Conservation (phyloP, 2,113 vertebrate species). For the Pomatostomus ruficeps region DNA sequence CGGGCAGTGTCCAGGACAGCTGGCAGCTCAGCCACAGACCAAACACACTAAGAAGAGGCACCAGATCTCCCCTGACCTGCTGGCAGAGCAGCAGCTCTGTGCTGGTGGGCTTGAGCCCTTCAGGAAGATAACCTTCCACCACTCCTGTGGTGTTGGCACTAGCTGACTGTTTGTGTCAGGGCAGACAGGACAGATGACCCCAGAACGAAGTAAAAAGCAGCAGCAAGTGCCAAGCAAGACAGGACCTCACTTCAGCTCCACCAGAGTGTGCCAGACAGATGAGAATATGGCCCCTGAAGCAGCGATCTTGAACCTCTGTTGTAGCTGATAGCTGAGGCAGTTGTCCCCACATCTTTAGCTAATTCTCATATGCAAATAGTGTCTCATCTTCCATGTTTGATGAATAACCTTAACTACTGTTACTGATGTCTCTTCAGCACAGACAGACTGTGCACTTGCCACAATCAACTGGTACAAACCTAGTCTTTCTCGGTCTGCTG, state of each 20-base stretch:
- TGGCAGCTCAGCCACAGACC: not conserved
- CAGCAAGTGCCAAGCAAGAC: not conserved
- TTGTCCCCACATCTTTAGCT: not conserved
- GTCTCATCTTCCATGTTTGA: not conserved
- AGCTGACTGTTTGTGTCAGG: not conserved
- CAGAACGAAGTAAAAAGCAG: not conserved
- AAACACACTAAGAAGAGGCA: not conserved
- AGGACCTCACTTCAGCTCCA: not conserved
- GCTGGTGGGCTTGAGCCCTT: not conserved
- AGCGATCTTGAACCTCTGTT: fast-evolving
- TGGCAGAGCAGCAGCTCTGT: not conserved
- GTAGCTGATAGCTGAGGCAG: not conserved
- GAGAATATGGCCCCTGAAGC: not conserved
- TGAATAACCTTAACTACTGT: not conserved
- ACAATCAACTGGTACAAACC: not conserved
- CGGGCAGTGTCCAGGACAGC: not conserved
- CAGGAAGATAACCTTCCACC: not conserved
- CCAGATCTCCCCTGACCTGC: not conserved
- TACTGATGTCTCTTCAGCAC: not conserved
- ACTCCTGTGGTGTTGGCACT: not conserved
- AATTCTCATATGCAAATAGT: not conserved
- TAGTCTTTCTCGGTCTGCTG: not conserved
- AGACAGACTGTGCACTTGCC: not conserved
- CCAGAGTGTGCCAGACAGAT: not conserved
- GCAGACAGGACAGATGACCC: not conserved